A percentile compares a stretch with the other conserved stretches of the same genome.
Conservation (phyloP, 2,113 vertebrate genomes). For the Corvus cornix region DNA sequence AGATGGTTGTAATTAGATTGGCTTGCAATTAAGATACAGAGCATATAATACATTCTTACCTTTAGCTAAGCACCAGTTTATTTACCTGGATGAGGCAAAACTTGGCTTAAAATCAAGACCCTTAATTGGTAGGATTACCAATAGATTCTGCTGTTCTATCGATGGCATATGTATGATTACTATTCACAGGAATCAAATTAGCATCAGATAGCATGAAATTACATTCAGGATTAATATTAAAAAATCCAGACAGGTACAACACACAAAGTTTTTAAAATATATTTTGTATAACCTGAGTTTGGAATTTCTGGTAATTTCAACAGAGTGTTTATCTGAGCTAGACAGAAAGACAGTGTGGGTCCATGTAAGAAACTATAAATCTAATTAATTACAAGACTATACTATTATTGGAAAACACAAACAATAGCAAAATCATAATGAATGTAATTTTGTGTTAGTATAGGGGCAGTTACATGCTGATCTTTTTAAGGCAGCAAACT, state of each 20-base stretch:
- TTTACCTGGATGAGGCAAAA: slow-evolving; percentile 50
- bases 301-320: neutral
- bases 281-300: neutral
- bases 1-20: slow-evolving; percentile 9
- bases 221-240: neutral
- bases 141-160: neutral
- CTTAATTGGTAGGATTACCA: neutral
- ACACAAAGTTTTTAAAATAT: slow-evolving; percentile 24
- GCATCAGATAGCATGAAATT: neutral
- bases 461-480: neutral
- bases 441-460: slow-evolving; percentile 1
- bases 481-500: slow-evolving; percentile 2
- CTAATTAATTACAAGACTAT: neutral
- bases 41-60: slow-evolving; percentile 1
- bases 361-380: neutral
- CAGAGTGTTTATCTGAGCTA: neutral
- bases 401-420: neutral
- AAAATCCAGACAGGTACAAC: neutral
- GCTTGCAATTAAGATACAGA: slow-evolving; percentile 11
- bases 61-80: slow-evolving; percentile 21
- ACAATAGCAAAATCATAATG: slow-evolving; percentile 1
- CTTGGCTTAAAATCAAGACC: slow-evolving; percentile 35
- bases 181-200: neutral
- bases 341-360: neutral
- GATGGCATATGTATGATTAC: neutral